Evolutionary conservation across 2,888 invertebrate genomes (phyloP), one percentile per base, ranked within the genome.

Genomic region (Spodoptera littoralis): DNA sequence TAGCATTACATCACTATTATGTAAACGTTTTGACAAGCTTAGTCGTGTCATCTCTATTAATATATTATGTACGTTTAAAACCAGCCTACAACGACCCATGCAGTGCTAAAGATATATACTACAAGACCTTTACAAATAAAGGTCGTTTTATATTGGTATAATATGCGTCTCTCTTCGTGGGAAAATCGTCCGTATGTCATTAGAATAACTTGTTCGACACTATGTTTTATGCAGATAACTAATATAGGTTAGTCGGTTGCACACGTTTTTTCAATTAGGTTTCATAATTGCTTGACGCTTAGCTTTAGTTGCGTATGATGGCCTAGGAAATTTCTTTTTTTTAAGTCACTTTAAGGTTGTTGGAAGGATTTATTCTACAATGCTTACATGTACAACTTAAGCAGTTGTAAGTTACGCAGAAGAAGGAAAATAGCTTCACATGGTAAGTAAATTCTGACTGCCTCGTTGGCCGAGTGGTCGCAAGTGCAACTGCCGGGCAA

Each of bases 21-120:
- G 87, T 87, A 88, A 90, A 86, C 84, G 76, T 86, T 89, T 90
- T 88, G 88, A 89, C 90, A 88, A 83, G 81, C 78, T 79, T 80
- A 80, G 81, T 90, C 87, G 84, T 88, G 87, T 88, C 85, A 83
- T 88, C 84, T 87, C 85, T 86, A 88, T 90, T 89, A 85, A 84
- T 86, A 84, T 76, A 77, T 78, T 78, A 74, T 80, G 64, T 66
- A 73, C 64, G 67, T 65, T 72, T 52, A 57, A 53, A 70, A 74
- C 86, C 84, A 83, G 44, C 59, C 27, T 76, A 77, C 73, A 56
- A 50, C 73, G 86, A 84, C 55, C 84, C 65, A 48, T 78, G 24
- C 11, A 51, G 27, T 49, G 5, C 61, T 58, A 43, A 27, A 27
- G 47, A 22, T 36, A 27, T 22, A 52, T 46, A 51, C 48, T 54